phyloP scores from a whole-genome alignment of 2,797 vertebrate species.

The Perodicticus potto region DNA sequence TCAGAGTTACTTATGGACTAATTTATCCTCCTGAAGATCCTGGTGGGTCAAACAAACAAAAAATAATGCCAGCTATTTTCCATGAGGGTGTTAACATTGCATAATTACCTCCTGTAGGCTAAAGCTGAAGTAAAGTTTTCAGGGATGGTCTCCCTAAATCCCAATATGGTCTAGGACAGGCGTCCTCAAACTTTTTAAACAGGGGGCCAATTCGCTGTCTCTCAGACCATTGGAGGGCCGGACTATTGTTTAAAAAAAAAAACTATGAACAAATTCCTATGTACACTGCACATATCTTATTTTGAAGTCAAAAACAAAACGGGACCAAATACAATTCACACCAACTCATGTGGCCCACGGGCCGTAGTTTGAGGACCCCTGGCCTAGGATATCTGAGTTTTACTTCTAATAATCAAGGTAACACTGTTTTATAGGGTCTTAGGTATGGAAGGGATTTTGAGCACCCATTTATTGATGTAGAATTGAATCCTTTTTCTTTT shows the following conservation, averaged over 20 bases:
- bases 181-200: no score
- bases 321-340: no score
- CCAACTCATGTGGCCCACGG: no score
- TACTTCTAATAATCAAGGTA: constrained; percentile 68
- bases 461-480: constrained; percentile 42
- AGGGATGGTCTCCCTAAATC: no score
- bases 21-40: constrained; percentile 70
- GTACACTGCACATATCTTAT: no score
- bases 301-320: no score
- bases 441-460: constrained; percentile 53
- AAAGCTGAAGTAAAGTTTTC: not conserved
- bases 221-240: no score
- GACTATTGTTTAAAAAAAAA: no score
- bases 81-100: constrained; percentile 64
- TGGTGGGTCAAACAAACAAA: constrained; percentile 58
- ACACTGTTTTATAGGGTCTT: constrained; percentile 42
- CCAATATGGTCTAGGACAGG: constrained; percentile 38
- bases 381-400: constrained; percentile 61
- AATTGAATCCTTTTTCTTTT: constrained; percentile 51
- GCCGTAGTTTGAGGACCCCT: no score
- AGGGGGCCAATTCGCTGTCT: no score
- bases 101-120: constrained; percentile 69
- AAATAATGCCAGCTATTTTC: constrained; percentile 65
- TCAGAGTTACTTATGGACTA: constrained; percentile 68
- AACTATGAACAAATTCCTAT: no score